These are phyloP conservation scores for Nemotelus nigrinus DNA, from an alignment of 2,888 invertebrate genomes.

Conservation along the genomic window DNA sequence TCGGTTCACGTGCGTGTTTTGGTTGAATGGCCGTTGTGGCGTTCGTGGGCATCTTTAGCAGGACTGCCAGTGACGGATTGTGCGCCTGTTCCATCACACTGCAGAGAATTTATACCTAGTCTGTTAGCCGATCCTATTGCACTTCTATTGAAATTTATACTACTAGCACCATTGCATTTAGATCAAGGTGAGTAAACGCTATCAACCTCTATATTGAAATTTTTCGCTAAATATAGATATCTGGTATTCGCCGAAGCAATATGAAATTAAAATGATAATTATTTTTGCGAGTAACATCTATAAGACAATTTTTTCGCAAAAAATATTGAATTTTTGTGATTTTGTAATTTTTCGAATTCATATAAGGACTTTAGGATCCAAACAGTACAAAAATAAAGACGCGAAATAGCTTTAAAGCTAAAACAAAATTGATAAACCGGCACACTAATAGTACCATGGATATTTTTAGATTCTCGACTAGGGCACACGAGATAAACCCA, in stretches of 20 bases:
- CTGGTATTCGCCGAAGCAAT: no score
- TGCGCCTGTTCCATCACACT: constrained; percentile 62
- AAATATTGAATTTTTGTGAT: not conserved
- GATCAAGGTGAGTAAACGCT: constrained; percentile 77
- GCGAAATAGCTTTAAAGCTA: no score
- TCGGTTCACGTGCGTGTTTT: constrained; percentile 85
- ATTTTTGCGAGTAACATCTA: no score
- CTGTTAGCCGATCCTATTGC: constrained; percentile 87
- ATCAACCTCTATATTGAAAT: not conserved
- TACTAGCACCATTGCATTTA: constrained; percentile 84
- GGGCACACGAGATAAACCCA: no score
- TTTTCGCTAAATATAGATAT: no score
- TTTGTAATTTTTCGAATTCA: no score
- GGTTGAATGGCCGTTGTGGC: constrained; percentile 70
- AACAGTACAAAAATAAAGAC: no score
- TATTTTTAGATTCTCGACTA: no score
- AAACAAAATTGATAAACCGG: no score
- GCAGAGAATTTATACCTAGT: constrained; percentile 74
- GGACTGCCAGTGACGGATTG: constrained; percentile 61
- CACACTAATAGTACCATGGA: no score
- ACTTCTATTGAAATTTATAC: constrained; percentile 84
- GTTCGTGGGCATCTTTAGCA: constrained; percentile 64
- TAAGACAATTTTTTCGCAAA: not conserved
- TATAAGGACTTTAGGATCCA: no score
- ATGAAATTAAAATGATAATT: no score